Percentiles rank a stretch among this genome's conserved stretches.
These are phyloP conservation scores for Meandrina meandrites DNA, from an alignment of 92 coral and sea anemone genomes.

Conservation along the genomic window DNA sequence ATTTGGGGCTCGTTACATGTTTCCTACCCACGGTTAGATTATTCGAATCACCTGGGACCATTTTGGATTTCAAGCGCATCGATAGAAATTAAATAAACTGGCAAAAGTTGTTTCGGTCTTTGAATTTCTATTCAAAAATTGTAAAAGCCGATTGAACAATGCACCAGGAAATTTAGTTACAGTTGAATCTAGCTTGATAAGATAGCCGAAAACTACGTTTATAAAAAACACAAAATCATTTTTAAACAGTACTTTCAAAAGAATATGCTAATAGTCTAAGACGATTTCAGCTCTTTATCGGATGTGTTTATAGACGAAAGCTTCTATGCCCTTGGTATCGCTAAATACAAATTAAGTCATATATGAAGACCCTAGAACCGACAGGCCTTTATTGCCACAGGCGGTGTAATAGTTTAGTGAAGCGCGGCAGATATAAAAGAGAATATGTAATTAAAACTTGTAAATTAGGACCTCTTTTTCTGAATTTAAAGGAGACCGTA, in stretches of 20 bases:
- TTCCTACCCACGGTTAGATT: background rate
- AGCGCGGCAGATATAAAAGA: constrained; percentile 36
- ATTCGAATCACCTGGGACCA: background rate
- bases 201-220: constrained; percentile 13
- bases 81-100: background rate
- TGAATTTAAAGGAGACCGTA: background rate
- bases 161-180: constrained; percentile 15
- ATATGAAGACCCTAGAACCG: background rate
- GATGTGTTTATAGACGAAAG: constrained; percentile 9
- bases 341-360: constrained; percentile 12
- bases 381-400: constrained; percentile 20
- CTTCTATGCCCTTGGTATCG: constrained; percentile 11
- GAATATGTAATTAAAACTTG: constrained; percentile 24
- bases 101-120: background rate
- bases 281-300: constrained; percentile 4
- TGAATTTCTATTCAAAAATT: background rate
- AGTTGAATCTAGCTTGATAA: constrained; percentile 16
- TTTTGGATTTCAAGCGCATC: background rate
- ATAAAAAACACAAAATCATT: background rate
- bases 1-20: background rate
- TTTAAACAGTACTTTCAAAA: constrained; percentile 2
- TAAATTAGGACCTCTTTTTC: constrained; percentile 9
- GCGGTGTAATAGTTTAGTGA: background rate
- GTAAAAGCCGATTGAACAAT: background rate
- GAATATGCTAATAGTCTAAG: constrained; percentile 10